phyloP scores from a whole-genome alignment of 2,797 vertebrate species.

The Moxostoma hubbsi region DNA sequence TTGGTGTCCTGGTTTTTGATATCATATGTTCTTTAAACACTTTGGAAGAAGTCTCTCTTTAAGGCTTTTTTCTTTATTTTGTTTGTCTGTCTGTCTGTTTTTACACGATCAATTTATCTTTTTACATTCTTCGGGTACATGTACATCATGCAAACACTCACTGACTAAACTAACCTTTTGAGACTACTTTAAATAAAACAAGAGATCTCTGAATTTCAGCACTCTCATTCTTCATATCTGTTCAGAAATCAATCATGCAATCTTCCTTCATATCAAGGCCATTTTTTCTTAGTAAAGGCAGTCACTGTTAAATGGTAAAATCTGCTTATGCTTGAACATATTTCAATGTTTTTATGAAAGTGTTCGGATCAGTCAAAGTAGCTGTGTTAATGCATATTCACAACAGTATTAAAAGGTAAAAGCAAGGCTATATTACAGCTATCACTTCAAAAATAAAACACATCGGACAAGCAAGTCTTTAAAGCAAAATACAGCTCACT shows the following conservation, averaged over 20 bases:
- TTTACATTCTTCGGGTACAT: neutral
- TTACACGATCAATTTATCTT: too few species aligned
- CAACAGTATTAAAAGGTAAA: too few species aligned
- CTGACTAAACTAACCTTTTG: neutral
- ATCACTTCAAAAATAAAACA: too few species aligned
- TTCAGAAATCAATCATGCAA: neutral
- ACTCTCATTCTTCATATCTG: neutral
- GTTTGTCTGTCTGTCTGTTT: too few species aligned
- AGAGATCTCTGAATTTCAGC: neutral
- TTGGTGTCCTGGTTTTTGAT: conserved; percentile 17
- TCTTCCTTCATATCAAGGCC: too few species aligned
- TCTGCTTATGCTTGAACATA: neutral
- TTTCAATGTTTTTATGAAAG: neutral
- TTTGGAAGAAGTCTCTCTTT: neutral
- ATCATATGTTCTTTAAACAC: conserved; percentile 5
- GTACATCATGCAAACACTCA: too few species aligned
- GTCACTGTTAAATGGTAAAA: neutral
- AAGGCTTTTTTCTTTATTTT: neutral
- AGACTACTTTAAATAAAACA: too few species aligned
- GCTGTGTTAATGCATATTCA: neutral
- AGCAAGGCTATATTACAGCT: too few species aligned
- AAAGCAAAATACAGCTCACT: too few species aligned
- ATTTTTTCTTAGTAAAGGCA: too few species aligned
- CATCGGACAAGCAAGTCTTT: too few species aligned
- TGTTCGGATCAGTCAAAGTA: neutral